These are phyloP conservation scores for Loriculus beryllinus DNA, from an alignment of 2,797 vertebrate genomes.

Conservation along the genomic window DNA sequence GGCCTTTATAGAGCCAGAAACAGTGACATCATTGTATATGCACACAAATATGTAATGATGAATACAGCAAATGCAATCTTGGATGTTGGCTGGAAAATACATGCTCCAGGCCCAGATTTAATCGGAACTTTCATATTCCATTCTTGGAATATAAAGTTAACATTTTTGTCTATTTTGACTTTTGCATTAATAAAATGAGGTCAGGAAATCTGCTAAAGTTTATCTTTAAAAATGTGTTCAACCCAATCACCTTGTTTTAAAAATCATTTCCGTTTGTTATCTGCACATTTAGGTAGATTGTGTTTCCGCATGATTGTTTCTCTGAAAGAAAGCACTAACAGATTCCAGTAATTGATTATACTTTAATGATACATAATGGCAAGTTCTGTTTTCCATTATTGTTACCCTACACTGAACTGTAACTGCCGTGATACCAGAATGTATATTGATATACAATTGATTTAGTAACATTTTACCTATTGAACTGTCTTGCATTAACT, in stretches of 20 bases:
- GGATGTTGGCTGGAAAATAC: neutral
- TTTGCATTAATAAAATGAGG: conserved; percentile 38
- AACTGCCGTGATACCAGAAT: neutral
- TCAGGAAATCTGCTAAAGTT: conserved; percentile 51
- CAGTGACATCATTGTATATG: conserved; percentile 22
- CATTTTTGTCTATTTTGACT: conserved; percentile 28
- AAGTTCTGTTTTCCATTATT: conserved; percentile 52
- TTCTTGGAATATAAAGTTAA: neutral
- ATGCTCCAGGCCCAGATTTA: conserved; percentile 3
- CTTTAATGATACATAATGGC: conserved; percentile 26
- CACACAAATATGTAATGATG: neutral
- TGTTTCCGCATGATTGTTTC: conserved; percentile 1
- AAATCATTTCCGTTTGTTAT: conserved; percentile 60
- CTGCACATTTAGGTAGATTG: conserved; percentile 1
- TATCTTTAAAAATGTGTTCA: conserved; percentile 44
- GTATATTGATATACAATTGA: neutral
- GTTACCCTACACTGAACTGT: conserved; percentile 1
- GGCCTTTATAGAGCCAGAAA: neutral
- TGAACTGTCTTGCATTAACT: neutral
- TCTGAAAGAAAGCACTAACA: conserved; percentile 48
- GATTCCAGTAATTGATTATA: conserved; percentile 39
- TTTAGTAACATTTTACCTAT: neutral
- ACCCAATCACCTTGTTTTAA: conserved; percentile 37
- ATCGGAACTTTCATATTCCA: conserved; percentile 17
- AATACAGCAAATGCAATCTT: neutral